Percentiles rank a stretch among this genome's conserved stretches.
Conservation (phyloP, 1,140 invertebrate genomes). For the Dreissena rostriformis region DNA sequence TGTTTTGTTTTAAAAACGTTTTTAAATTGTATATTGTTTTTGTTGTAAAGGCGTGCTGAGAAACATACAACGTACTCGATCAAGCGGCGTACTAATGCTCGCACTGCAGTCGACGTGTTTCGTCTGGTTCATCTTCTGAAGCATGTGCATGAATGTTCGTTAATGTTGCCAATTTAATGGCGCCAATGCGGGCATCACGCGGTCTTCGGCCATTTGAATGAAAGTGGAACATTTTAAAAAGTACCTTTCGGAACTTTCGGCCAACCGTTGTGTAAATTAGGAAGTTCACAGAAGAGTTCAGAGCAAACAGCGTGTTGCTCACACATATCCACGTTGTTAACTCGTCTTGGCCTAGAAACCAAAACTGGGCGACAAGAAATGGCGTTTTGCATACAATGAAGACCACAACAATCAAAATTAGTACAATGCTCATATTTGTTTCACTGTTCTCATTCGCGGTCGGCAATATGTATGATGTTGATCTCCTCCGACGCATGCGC, state of each 20-base stretch:
- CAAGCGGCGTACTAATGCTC: no score
- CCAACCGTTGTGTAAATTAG: slow-evolving; percentile 78
- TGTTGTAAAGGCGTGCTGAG: no score
- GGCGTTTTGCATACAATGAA: slow-evolving; percentile 78
- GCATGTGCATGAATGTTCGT: background rate
- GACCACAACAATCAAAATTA: slow-evolving; percentile 76
- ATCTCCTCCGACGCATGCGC: slow-evolving; percentile 73
- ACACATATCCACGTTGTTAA: slow-evolving; percentile 73
- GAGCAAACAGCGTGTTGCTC: slow-evolving; percentile 74
- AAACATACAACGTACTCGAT: no score
- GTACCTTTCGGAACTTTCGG: slow-evolving; percentile 70
- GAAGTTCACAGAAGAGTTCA: slow-evolving; percentile 78
- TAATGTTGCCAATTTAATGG: slow-evolving; percentile 39
- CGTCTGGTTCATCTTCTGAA: slow-evolving; percentile 37
- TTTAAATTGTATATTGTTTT: no score
- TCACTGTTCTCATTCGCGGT: slow-evolving; percentile 76
- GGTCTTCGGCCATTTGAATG: slow-evolving; percentile 32
- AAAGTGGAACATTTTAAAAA: slow-evolving; percentile 66
- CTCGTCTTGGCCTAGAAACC: slow-evolving; percentile 59
- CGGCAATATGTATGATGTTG: slow-evolving; percentile 21
- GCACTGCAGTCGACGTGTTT: slow-evolving; percentile 33
- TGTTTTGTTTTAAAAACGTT: no score
- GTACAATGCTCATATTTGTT: slow-evolving; percentile 74
- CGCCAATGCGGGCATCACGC: slow-evolving; percentile 39
- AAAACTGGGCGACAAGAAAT: slow-evolving; percentile 75